Conservation (phyloP, 2,113 vertebrate genomes). For the Azemiops feae region DNA sequence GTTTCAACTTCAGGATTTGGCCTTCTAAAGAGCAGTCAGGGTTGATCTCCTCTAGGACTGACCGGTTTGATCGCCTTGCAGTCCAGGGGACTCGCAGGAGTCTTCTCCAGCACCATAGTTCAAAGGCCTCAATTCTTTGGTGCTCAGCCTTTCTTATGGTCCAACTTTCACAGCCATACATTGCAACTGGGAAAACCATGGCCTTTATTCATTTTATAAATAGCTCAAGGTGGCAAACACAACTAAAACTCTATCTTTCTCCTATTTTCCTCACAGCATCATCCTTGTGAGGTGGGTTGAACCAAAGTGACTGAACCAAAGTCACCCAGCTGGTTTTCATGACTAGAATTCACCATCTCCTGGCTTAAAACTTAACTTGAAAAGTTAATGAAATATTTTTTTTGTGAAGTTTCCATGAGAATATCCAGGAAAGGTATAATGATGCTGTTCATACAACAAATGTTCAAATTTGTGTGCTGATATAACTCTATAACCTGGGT, state of each 20-base stretch:
- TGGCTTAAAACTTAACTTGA: neutral
- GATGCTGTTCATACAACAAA: neutral
- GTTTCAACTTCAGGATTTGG: too few relatives aligned
- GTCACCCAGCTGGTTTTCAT: neutral
- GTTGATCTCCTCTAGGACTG: too few relatives aligned
- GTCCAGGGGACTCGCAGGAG: too few relatives aligned
- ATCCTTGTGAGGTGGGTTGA: neutral
- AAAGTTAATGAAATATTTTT: neutral
- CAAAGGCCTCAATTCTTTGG: too few relatives aligned
- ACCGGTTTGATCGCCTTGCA: too few relatives aligned
- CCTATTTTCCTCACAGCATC: neutral
- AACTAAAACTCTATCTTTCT: neutral
- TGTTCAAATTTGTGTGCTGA: neutral
- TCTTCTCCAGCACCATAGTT: too few relatives aligned
- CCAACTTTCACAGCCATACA: too few relatives aligned
- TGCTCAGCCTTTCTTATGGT: too few relatives aligned
- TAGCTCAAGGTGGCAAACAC: neutral
- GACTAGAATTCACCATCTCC: neutral
- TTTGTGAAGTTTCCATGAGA: neutral
- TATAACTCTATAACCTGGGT: neutral
- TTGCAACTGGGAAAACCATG: too few relatives aligned
- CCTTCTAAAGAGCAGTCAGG: too few relatives aligned
- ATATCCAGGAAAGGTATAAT: neutral
- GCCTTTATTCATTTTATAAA: neutral
- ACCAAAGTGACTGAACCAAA: neutral